Percentiles rank a stretch among this genome's conserved stretches.
These are phyloP conservation scores for Mythimna loreyi DNA, from an alignment of 2,888 invertebrate genomes.

Conservation along the genomic window DNA sequence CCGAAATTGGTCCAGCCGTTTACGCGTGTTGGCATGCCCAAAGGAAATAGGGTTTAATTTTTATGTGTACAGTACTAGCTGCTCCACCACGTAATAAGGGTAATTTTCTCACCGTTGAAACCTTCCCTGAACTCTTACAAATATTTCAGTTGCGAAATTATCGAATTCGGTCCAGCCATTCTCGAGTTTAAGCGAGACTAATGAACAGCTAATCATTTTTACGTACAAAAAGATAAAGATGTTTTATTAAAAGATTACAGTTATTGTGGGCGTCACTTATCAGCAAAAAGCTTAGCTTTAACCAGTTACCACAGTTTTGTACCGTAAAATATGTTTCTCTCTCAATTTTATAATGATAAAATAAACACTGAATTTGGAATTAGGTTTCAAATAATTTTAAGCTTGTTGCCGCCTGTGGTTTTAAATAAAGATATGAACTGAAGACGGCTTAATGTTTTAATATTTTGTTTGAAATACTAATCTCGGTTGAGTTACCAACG, in stretches of 20 bases:
- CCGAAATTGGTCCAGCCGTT: no score
- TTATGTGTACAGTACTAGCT: no score
- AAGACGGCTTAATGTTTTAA: neutral
- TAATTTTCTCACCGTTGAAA: no score
- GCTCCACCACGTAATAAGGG: no score
- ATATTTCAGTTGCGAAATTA: no score
- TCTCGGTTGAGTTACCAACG: no score
- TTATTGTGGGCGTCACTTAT: slow-evolving; percentile 12
- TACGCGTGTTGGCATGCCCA: no score
- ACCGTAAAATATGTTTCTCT: slow-evolving; percentile 15
- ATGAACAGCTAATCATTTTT: no score
- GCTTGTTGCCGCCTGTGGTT: slow-evolving; percentile 12
- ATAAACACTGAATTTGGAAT: slow-evolving; percentile 13
- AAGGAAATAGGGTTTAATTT: no score
- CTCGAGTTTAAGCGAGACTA: no score
- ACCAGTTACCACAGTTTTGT: slow-evolving; percentile 7
- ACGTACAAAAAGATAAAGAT: slow-evolving; percentile 1
- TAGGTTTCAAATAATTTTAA: slow-evolving; percentile 16
- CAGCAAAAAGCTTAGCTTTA: neutral
- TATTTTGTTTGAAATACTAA: neutral
- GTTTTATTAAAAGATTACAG: neutral
- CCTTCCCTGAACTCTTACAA: no score
- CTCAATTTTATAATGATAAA: slow-evolving; percentile 23
- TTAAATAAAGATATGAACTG: slow-evolving; percentile 14
- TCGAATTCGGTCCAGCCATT: no score